Percentiles rank a stretch among this genome's conserved stretches.
Conservation (phyloP, 2,113 vertebrate genomes). For the Ifrita kowaldi region DNA sequence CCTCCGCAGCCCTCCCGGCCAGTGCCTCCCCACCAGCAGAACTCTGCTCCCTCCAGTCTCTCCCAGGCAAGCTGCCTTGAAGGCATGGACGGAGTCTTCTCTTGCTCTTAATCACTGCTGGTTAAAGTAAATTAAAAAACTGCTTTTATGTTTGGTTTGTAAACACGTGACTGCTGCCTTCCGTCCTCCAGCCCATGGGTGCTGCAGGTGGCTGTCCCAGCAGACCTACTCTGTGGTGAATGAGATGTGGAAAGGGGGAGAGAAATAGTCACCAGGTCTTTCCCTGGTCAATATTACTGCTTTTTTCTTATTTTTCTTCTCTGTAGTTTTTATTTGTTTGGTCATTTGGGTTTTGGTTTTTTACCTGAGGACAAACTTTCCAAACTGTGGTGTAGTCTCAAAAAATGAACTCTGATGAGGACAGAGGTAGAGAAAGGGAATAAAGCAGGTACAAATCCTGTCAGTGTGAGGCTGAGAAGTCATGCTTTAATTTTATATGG, state of each 20-base stretch:
- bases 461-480: background rate
- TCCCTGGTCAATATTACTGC: fast-evolving
- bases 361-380: background rate
- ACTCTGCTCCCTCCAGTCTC: background rate
- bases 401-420: background rate
- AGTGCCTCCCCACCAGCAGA: background rate
- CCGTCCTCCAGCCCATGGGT: background rate
- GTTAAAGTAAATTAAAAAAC: background rate
- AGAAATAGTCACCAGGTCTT: background rate
- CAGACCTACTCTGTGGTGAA: background rate
- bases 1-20: background rate
- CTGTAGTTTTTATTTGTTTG: background rate
- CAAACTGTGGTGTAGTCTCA: background rate
- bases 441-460: background rate
- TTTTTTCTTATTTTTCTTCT: too few relatives aligned
- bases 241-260: background rate
- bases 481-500: background rate
- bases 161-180: background rate
- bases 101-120: background rate
- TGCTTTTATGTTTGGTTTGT: background rate
- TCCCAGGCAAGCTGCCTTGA: background rate
- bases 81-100: background rate
- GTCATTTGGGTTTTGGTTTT: background rate
- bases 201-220: background rate
- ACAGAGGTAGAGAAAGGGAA: background rate